These are phyloP conservation scores for Seriola dumerili DNA, from an alignment of 2,113 vertebrate species.

Conservation along the genomic window DNA sequence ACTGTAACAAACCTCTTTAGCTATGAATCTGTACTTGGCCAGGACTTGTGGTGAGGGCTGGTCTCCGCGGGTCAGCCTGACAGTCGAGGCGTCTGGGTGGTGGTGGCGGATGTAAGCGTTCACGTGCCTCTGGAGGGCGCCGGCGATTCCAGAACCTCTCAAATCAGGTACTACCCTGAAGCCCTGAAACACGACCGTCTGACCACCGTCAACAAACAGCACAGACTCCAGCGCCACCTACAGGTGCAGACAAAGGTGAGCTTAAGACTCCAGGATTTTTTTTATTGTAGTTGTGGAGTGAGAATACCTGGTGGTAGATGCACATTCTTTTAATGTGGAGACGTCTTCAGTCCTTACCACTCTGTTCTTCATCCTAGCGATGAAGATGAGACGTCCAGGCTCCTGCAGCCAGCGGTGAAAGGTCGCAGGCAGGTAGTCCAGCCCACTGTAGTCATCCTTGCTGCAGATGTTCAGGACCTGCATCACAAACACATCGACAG, in stretches of 20 bases:
- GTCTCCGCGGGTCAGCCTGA: conserved; percentile 27
- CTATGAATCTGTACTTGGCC: conserved; percentile 19
- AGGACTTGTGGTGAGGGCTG: conserved; percentile 1
- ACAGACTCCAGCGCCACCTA: conserved; percentile 37
- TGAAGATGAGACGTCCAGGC: conserved; percentile 22
- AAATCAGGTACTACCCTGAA: conserved; percentile 26
- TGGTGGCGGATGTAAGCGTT: not conserved
- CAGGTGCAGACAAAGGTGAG: not conserved
- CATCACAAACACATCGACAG: not conserved
- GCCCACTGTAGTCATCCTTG: not conserved
- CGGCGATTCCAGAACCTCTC: not conserved
- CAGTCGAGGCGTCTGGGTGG: conserved; percentile 5
- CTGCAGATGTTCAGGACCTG: conserved; percentile 36
- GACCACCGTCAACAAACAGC: conserved; percentile 20
- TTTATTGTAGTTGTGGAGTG: not conserved
- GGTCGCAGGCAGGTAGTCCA: conserved; percentile 29
- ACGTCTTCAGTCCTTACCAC: conserved; percentile 4
- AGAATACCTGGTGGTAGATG: not conserved
- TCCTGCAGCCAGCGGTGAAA: conserved; percentile 43
- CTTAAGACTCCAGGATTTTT: not conserved
- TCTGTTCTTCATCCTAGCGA: conserved; percentile 5
- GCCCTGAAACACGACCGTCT: conserved; percentile 24
- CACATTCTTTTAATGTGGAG: not conserved
- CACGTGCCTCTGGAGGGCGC: conserved; percentile 26
- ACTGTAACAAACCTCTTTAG: conserved; percentile 29